Evolutionary conservation across 2,888 invertebrate species (phyloP).

Genomic region (Myopa testacea): DNA sequence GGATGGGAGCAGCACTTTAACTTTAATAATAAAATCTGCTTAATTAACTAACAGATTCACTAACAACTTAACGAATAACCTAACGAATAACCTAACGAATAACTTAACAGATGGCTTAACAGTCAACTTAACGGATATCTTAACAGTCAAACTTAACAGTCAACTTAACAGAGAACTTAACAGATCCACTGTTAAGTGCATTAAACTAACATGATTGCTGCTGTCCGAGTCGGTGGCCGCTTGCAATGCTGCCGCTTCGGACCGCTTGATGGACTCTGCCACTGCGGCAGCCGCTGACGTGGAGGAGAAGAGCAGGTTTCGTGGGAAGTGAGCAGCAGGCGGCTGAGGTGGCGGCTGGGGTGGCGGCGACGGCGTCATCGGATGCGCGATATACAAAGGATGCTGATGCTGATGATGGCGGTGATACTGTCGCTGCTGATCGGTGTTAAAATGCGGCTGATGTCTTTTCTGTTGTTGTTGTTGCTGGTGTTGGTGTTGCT

Average conservation of each 20-base stretch:
- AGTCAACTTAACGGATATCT: too few relatives aligned
- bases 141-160: background rate
- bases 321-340: constrained; percentile 57
- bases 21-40: too few relatives aligned
- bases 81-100: too few relatives aligned
- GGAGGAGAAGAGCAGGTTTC: constrained; percentile 72
- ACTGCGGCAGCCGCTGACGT: constrained; percentile 56
- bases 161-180: background rate
- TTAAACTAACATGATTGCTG: constrained; percentile 55
- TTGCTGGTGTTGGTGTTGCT: constrained; percentile 52
- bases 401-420: constrained; percentile 14
- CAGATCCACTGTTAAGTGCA: background rate
- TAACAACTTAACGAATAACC: too few relatives aligned
- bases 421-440: constrained; percentile 43
- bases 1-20: too few relatives aligned
- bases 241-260: constrained; percentile 49
- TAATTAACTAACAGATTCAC: too few relatives aligned
- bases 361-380: constrained; percentile 46
- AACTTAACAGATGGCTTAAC: too few relatives aligned
- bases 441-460: constrained; percentile 8
- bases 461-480: constrained; percentile 54
- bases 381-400: background rate
- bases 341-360: constrained; percentile 43
- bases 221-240: constrained; percentile 44
- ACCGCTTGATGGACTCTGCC: constrained; percentile 41